Evolutionary conservation across 1,140 invertebrate genomes (phyloP).

Genomic region (Papilio polytes): DNA sequence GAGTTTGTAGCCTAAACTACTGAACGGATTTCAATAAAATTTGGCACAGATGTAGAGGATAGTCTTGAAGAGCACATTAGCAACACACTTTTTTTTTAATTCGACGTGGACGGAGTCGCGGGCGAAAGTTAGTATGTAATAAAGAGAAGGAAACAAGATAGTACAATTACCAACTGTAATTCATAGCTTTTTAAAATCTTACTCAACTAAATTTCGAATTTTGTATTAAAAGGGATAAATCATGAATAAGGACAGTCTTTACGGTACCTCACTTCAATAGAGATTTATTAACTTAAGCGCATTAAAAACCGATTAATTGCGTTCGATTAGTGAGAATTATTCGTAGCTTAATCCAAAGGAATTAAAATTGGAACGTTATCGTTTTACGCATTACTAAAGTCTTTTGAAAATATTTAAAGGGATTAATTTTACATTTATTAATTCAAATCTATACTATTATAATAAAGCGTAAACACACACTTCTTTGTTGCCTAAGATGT

Average conservation of each 20-base stretch:
- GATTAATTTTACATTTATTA: background rate
- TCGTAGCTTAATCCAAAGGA: slow-evolving; percentile 15
- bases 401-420: background rate
- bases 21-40: too few relatives aligned
- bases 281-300: slow-evolving; percentile 27
- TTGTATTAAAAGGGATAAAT: slow-evolving; percentile 3
- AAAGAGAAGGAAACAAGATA: too few relatives aligned
- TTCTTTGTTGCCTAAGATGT: too few relatives aligned
- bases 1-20: too few relatives aligned
- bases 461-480: too few relatives aligned
- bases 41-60: too few relatives aligned
- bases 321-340: slow-evolving; percentile 31
- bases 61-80: too few relatives aligned
- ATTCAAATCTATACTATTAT: too few relatives aligned
- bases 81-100: too few relatives aligned
- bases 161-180: too few relatives aligned
- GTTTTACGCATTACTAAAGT: background rate
- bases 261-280: background rate
- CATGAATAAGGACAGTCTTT: slow-evolving; percentile 2
- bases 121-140: background rate
- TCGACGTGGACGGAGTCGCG: too few relatives aligned
- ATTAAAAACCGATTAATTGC: slow-evolving; percentile 31
- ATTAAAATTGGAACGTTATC: slow-evolving; percentile 18
- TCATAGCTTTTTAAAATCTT: too few relatives aligned
- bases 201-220: background rate